Evolutionary conservation across 2,113 vertebrate species (phyloP).

Genomic region (Ciconia maguari): DNA sequence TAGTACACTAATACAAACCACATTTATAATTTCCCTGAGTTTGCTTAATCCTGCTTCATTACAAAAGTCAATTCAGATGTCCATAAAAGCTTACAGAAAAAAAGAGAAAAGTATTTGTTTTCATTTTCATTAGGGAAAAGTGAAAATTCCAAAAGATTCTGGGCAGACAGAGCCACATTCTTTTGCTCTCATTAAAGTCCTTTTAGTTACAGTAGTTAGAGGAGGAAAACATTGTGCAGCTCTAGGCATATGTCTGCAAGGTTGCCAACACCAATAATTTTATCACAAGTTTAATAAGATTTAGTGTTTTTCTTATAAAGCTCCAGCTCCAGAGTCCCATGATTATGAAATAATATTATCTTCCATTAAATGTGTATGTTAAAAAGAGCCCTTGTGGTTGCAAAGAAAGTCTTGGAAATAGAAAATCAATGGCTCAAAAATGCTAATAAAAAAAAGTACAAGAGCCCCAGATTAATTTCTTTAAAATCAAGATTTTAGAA

Average conservation of each 20-base stretch:
- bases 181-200: slow-evolving; percentile 27
- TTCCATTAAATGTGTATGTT: not conserved
- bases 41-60: slow-evolving; percentile 33
- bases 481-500: not conserved
- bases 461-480: not conserved
- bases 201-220: slow-evolving; percentile 50
- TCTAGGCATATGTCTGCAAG: slow-evolving; percentile 38
- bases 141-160: slow-evolving; percentile 38
- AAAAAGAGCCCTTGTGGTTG: not conserved
- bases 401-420: not conserved
- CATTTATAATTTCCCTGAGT: slow-evolving; percentile 44
- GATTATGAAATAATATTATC: slow-evolving; percentile 47
- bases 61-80: slow-evolving; percentile 39
- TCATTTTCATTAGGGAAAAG: slow-evolving; percentile 31
- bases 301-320: slow-evolving; percentile 21
- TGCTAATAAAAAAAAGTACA: not conserved
- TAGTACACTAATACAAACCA: slow-evolving; percentile 40
- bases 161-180: slow-evolving; percentile 21
- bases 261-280: slow-evolving; percentile 62
- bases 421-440: not conserved
- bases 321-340: not conserved
- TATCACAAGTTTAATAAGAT: slow-evolving; percentile 51
- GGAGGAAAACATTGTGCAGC: slow-evolving; percentile 21
- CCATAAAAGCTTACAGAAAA: not conserved
- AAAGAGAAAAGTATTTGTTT: slow-evolving; percentile 6